Percentiles rank a stretch among this genome's conserved stretches.
These are phyloP conservation scores for Cotesia congregata DNA, from an alignment of 2,888 invertebrate species.

Conservation along the genomic window DNA sequence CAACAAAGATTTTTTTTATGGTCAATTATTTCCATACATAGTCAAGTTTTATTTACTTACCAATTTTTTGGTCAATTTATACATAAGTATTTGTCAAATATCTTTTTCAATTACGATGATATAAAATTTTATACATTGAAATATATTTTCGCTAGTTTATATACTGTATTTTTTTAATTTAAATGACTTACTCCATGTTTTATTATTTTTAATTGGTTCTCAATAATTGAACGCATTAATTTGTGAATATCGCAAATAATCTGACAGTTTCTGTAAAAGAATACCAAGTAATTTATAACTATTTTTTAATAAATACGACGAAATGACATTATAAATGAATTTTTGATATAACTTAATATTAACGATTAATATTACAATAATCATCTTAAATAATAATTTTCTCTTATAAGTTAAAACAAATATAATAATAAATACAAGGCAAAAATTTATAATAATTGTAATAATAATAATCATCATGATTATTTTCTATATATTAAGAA, in stretches of 20 bases:
- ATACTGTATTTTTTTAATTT: not conserved
- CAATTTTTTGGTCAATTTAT: not conserved
- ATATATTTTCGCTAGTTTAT: not conserved
- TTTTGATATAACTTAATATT: conserved; percentile 39
- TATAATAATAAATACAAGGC: conserved; percentile 5
- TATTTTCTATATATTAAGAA: conserved; percentile 20
- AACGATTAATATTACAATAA: conserved; percentile 33
- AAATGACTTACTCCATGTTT: not conserved
- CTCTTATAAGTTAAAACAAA: conserved; percentile 2
- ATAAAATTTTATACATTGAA: not conserved
- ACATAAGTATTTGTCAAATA: not conserved
- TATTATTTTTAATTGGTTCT: not conserved
- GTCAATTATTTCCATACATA: not conserved
- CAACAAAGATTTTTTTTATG: conserved; percentile 6
- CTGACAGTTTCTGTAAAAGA: conserved; percentile 39
- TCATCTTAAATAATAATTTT: conserved; percentile 7
- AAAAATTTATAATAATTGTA: conserved; percentile 14
- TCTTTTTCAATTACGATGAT: not conserved
- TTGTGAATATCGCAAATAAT: conserved; percentile 18
- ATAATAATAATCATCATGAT: conserved; percentile 14
- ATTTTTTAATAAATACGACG: not conserved
- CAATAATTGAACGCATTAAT: not conserved
- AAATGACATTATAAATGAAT: not conserved
- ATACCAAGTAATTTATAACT: not conserved
- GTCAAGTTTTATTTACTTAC: not conserved